These are phyloP conservation scores for Acridotheres tristis DNA, from an alignment of 2,797 vertebrate species.

Conservation along the genomic window DNA sequence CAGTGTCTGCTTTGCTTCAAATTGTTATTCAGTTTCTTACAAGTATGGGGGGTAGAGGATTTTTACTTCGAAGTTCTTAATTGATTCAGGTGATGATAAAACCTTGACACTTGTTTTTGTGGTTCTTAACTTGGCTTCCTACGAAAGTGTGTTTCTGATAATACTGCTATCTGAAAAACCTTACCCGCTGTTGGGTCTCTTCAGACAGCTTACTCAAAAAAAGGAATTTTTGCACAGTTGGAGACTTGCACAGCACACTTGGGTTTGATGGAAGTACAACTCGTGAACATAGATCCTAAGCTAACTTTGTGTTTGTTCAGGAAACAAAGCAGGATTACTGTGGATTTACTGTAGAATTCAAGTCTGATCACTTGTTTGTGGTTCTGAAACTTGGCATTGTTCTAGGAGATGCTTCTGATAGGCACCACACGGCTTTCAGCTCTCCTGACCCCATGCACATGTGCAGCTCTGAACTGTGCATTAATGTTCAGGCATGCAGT, in stretches of 20 bases:
- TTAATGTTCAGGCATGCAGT: not conserved
- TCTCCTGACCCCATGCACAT: fast-evolving
- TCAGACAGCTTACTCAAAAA: not conserved
- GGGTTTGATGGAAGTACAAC: not conserved
- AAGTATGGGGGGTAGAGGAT: not conserved
- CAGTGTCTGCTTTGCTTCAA: conserved; percentile 14
- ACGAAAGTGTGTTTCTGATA: not conserved
- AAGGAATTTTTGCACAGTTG: not conserved
- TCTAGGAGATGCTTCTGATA: not conserved
- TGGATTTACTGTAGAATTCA: not conserved
- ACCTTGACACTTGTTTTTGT: not conserved
- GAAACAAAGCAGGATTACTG: not conserved
- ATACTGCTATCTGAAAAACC: not conserved
- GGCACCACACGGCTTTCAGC: fast-evolving
- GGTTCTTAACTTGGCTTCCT: not conserved
- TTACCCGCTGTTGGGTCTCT: not conserved
- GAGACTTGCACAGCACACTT: not conserved
- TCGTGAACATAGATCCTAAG: not conserved
- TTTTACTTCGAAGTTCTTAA: not conserved
- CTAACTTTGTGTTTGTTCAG: not conserved
- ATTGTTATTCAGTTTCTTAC: not conserved
- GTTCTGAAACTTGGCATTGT: not conserved
- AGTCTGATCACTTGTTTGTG: not conserved
- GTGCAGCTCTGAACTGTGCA: not conserved
- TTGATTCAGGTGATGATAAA: not conserved